Percentiles rank a stretch among this genome's conserved stretches.
phyloP scores from a whole-genome alignment of 2,888 invertebrate genomes.

The Polydrusus pterygomalis region DNA sequence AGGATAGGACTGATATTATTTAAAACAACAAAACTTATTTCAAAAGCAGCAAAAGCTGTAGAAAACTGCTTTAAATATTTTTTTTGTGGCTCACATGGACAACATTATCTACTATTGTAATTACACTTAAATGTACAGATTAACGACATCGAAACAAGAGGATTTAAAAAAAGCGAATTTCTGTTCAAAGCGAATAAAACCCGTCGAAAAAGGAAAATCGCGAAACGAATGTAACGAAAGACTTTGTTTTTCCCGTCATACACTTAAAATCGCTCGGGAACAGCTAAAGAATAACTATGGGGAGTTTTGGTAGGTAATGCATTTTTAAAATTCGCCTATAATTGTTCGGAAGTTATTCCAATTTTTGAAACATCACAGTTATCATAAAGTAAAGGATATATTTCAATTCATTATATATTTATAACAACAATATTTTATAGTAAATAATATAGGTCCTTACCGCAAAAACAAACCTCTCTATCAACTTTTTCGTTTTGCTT shows the following conservation, averaged over 20 bases:
- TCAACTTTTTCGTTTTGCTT: no score
- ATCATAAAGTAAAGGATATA: no score
- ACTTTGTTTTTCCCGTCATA: slow-evolving; percentile 34
- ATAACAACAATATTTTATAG: no score
- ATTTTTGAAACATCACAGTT: no score
- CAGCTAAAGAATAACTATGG: slow-evolving; percentile 21
- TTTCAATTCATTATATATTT: no score
- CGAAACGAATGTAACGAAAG: slow-evolving; percentile 26
- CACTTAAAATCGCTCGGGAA: slow-evolving; percentile 26
- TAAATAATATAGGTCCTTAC: no score
- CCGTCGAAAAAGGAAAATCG: slow-evolving; percentile 14
- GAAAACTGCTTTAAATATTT: no score
- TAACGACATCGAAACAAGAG: neutral
- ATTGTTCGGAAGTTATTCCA: no score
- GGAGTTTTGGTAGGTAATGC: slow-evolving; percentile 16
- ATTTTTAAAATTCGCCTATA: neutral
- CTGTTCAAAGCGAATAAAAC: slow-evolving; percentile 28
- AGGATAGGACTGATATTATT: neutral
- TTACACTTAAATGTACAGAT: neutral
- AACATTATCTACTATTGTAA: neutral
- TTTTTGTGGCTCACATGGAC: no score
- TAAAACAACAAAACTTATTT: neutral
- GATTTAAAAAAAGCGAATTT: slow-evolving; percentile 8
- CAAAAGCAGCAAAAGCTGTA: neutral
- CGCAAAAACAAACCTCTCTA: no score